Evolutionary conservation across 2,797 vertebrate species (phyloP), one percentile per base, ranked within the genome.

Genomic region (Poeciliopsis presidionis): DNA sequence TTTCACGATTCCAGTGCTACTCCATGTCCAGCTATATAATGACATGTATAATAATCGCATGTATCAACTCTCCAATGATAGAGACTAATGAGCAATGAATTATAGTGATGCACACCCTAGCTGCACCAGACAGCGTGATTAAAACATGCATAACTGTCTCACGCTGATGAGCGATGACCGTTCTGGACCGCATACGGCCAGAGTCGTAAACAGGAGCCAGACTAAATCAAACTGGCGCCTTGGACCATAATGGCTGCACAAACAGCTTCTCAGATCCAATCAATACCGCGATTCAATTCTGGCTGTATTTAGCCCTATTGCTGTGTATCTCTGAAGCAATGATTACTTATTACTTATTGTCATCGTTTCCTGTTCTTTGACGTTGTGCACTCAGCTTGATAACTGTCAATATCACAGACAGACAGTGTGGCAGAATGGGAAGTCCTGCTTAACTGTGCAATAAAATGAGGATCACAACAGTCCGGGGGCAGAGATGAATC

Each of bases 391-490:
- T 82, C 59, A 39, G 80, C 71, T 78, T 85, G 82, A 86, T 84
- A 59, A 82, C 84, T 81, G 82, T 88, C 84, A 83, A 79, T 80
- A 84, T 74, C 81, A 88, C 85, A 85, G 85, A 81, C 76, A 84
- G 76, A 82, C 75, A 25, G 11, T 41, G 73, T 77, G 81, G 75
- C 83, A 84, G 85, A 76, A 77, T 67, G 73, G 81, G 83, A 78
- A 84, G 77, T 84, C 82, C 47, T 63, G 70, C 86, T 84, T 82
- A 86, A 83, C 81, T 78, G 86, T 84, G 89, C 86, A 84, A 86
- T 85, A 87, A 90, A 91, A 87, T 78, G 84, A 88, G 88, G 86
- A 90, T 89, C 88, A 85, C 89, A 90, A 87, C 80, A 85, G 85
- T 90, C 84, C 43, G 80, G 80, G 82, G 82, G 90, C 82, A 79